Evolutionary conservation across 2,888 invertebrate species (phyloP).

Genomic region (Archaeoteleia sp.): DNA sequence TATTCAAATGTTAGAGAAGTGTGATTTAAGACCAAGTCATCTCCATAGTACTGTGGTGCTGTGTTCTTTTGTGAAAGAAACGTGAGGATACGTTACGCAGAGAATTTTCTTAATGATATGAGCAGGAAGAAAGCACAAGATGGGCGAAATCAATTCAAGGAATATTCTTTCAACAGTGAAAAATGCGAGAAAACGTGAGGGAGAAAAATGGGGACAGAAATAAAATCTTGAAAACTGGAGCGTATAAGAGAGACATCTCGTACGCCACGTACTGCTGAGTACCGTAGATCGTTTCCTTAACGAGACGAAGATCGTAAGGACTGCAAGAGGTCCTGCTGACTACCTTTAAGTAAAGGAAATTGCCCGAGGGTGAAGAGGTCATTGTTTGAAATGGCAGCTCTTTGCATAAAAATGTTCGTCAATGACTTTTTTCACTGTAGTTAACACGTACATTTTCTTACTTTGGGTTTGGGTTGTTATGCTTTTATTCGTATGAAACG

Average conservation of each 20-base stretch:
- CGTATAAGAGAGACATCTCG: slow-evolving; percentile 38
- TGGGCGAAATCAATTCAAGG: slow-evolving; percentile 39
- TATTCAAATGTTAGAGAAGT: background rate
- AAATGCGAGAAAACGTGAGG: slow-evolving; percentile 31
- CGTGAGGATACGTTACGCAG: slow-evolving; percentile 9
- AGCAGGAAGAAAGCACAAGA: slow-evolving; percentile 21
- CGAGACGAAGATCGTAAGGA: slow-evolving; percentile 43
- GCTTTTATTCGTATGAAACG: background rate
- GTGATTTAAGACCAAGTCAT: background rate
- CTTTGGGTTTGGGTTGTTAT: slow-evolving; percentile 4
- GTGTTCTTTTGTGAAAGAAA: slow-evolving; percentile 11
- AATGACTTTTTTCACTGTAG: slow-evolving; percentile 42
- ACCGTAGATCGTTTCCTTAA: slow-evolving; percentile 44
- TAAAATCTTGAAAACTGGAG: slow-evolving; percentile 36
- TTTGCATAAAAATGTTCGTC: slow-evolving; percentile 56
- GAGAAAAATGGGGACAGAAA: slow-evolving; percentile 25
- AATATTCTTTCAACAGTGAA: slow-evolving; percentile 37
- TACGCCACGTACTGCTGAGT: slow-evolving; percentile 40
- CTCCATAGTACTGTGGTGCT: background rate
- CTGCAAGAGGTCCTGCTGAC: slow-evolving; percentile 28
- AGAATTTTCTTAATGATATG: slow-evolving; percentile 40
- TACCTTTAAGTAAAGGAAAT: slow-evolving; percentile 47
- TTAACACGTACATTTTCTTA: slow-evolving; percentile 45
- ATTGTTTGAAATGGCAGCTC: slow-evolving; percentile 52
- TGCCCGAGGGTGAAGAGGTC: slow-evolving; percentile 44